A percentile compares a stretch with the other conserved stretches of the same genome.
These are phyloP conservation scores for Ardeotis arabs DNA, from an alignment of 2,113 vertebrate genomes.

Conservation along the genomic window DNA sequence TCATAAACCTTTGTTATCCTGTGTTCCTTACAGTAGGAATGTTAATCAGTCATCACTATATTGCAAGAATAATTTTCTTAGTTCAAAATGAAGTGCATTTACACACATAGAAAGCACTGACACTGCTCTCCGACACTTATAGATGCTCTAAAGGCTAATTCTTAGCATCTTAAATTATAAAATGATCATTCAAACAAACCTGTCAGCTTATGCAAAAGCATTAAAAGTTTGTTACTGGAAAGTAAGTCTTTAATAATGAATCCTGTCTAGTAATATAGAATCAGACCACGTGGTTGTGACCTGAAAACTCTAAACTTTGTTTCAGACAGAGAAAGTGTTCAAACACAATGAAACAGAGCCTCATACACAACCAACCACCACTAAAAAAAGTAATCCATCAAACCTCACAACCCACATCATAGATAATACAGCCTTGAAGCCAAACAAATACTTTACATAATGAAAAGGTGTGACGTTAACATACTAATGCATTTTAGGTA, in stretches of 20 bases:
- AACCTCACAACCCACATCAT: not conserved
- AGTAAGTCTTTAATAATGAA: not conserved
- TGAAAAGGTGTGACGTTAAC: not conserved
- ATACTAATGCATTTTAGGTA: not conserved
- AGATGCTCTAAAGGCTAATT: not conserved
- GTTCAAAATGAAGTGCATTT: not conserved
- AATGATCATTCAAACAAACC: not conserved
- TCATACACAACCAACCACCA: not conserved
- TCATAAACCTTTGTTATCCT: not conserved
- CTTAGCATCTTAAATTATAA: not conserved
- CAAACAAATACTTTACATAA: not conserved
- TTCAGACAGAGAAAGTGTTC: not conserved
- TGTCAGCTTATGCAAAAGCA: not conserved
- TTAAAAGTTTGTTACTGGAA: not conserved
- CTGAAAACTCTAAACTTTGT: not conserved
- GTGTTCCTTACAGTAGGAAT: not conserved
- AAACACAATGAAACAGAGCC: not conserved
- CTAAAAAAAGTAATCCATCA: not conserved
- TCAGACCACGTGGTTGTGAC: not conserved
- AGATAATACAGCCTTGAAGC: not conserved
- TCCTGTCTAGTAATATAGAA: not conserved
- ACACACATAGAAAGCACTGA: not conserved
- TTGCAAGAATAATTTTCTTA: not conserved
- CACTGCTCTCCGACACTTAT: fast-evolving
- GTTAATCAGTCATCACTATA: not conserved